Percentiles rank a stretch among this genome's conserved stretches.
Conservation (phyloP, 2,888 invertebrate genomes). For the Acanthosepion lycidas region DNA sequence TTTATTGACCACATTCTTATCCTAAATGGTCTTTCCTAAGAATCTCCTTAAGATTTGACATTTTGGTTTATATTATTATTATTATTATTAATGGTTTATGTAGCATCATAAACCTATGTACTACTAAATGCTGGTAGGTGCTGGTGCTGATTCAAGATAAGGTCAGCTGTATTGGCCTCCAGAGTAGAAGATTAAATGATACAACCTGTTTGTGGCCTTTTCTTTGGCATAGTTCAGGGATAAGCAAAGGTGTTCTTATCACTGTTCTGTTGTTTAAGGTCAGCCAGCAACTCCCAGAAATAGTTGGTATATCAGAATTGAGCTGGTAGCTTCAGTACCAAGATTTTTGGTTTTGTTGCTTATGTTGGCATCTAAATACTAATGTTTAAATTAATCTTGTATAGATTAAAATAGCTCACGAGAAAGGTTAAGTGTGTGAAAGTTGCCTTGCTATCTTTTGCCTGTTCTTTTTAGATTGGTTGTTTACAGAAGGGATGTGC, state of each 20-base stretch:
- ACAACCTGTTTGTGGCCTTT: neutral
- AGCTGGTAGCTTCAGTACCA: neutral
- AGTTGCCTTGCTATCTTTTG: neutral
- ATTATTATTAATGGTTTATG: neutral
- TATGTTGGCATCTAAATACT: neutral
- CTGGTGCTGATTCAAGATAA: neutral
- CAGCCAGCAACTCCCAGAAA: neutral
- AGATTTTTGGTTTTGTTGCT: neutral
- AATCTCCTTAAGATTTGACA: neutral
- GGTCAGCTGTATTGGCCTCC: neutral
- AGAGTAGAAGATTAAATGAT: neutral
- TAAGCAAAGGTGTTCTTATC: constrained; percentile 33
- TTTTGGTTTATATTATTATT: neutral
- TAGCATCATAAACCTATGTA: neutral
- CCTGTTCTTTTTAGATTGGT: neutral
- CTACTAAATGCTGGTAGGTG: neutral
- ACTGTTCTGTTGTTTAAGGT: neutral
- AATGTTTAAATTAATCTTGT: neutral
- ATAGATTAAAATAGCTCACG: neutral
- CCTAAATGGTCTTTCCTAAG: neutral
- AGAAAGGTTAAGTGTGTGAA: neutral
- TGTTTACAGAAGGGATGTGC: neutral
- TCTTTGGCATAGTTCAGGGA: neutral
- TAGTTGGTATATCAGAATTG: neutral
- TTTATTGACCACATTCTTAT: too few relatives aligned